phyloP scores from a whole-genome alignment of 2,113 vertebrate species.

The Charina bottae region DNA sequence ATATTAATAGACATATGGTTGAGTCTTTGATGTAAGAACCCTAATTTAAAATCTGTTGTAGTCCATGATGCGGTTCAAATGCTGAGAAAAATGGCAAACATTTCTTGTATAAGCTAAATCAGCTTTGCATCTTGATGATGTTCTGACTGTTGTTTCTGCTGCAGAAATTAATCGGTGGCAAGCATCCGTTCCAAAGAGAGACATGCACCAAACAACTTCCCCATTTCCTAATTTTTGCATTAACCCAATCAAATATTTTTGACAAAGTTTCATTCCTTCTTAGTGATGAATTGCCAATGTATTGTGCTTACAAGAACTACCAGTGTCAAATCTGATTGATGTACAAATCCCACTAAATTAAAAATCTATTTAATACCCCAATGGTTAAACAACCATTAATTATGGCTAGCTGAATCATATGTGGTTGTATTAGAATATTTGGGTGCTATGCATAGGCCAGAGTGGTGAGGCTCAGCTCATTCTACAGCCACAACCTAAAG shows the following conservation, averaged over 20 bases:
- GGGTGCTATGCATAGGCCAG: background rate
- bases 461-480: background rate
- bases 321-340: slow-evolving; percentile 1
- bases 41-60: background rate
- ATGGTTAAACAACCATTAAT: background rate
- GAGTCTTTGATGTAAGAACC: background rate
- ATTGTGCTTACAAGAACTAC: background rate
- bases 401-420: background rate
- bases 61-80: background rate
- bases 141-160: slow-evolving; percentile 2
- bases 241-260: slow-evolving; percentile 31
- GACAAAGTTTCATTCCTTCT: background rate
- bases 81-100: background rate
- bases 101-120: slow-evolving; percentile 20
- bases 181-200: slow-evolving; percentile 2
- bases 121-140: slow-evolving; percentile 15
- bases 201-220: background rate
- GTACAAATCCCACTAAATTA: slow-evolving; percentile 12
- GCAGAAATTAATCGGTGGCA: slow-evolving; percentile 16
- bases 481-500: background rate
- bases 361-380: slow-evolving; percentile 20
- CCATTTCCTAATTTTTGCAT: slow-evolving; percentile 18
- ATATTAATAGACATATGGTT: fast-evolving
- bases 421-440: background rate
- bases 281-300: slow-evolving; percentile 15